A percentile compares a stretch with the other conserved stretches of the same genome.
Evolutionary conservation across 1,140 invertebrate species (phyloP).

Genomic region (Tachypleus tridentatus): DNA sequence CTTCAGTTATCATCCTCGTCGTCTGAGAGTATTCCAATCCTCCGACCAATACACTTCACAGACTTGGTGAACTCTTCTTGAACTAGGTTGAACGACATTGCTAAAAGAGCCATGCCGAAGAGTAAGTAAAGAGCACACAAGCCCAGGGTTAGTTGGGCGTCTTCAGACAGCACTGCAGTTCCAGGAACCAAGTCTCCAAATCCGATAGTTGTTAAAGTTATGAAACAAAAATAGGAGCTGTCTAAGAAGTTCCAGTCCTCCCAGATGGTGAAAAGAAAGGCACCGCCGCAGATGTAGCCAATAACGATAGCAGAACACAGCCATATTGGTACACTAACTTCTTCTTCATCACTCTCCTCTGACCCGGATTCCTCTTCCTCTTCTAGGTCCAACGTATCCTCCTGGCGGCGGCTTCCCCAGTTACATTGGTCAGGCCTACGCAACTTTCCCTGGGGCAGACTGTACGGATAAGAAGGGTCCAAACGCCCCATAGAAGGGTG

Average conservation of each 20-base stretch:
- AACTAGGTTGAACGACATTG: constrained; percentile 97
- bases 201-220: constrained; percentile 87
- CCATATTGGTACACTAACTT: constrained; percentile 56
- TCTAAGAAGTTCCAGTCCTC: constrained; percentile 71
- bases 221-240: constrained; percentile 90
- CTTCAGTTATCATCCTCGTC: constrained; percentile 20
- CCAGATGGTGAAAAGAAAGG: constrained; percentile 67
- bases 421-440: background rate
- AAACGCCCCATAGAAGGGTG: background rate
- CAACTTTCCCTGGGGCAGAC: background rate
- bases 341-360: constrained; percentile 12
- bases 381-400: background rate
- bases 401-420: background rate
- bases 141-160: constrained; percentile 20
- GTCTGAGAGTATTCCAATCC: constrained; percentile 35
- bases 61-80: constrained; percentile 36
- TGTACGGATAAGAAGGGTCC: background rate
- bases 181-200: constrained; percentile 91
- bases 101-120: constrained; percentile 90
- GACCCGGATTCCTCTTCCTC: constrained; percentile 1
- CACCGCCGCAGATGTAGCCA: constrained; percentile 75
- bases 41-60: constrained; percentile 42
- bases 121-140: constrained; percentile 80
- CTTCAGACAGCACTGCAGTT: constrained; percentile 17
- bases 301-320: constrained; percentile 76